Base-by-base conservation (phyloP, 53 echinoderm and acorn worm species). In the Crossaster papposus region DNA sequence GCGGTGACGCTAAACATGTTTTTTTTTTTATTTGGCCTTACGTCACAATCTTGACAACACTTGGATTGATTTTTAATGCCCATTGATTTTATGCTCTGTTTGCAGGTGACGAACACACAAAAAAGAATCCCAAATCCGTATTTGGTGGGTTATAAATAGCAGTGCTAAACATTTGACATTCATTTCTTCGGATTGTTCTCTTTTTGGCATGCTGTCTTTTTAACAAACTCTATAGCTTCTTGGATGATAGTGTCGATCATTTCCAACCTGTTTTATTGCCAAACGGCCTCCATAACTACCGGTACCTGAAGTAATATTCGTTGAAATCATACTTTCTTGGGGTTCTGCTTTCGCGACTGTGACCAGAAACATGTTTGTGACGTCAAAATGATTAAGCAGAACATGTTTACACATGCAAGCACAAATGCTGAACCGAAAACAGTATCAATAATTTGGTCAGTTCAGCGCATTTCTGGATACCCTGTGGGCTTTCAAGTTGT, bases 51-150 rank as follows among this genome's bases (percentile, higher is more conserved):
- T n/a, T n/a, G n/a, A n/a, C n/a, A n/a, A n/a, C n/a, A n/a, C n/a
- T n/a, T n/a, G n/a, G n/a, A n/a, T n/a, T n/a, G n/a, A n/a, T n/a
- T n/a, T n/a, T n/a, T 68, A 28, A 68, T 11, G 24, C 11, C 5
- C 24, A 28, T 26, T 68, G 68, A 75, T 87, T 17, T 87, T 87
- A 77, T 87, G 87, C 87, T 77, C 87, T 87, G 63, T 87, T 87
- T 72, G 20, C 87, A 87, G 87, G 77, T 87, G 87, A 87, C 13
- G 87, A 55, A 77, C 75, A 87, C 36, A 22, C 75, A 26, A 22
- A 87, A 76, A 77, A 86, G 86, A 86, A 87, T 55, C 1, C 77
- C 17, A 87, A 87, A 77, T 77, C 87, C 35, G 77, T 87, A 26
- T 87, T 87, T 77, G 87, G 87, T 87, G 87, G 87, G 87, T 87